A percentile compares a stretch with the other conserved stretches of the same genome.
These are phyloP conservation scores for Dilophus febrilis DNA, from an alignment of 2,888 invertebrate genomes.

Conservation along the genomic window DNA sequence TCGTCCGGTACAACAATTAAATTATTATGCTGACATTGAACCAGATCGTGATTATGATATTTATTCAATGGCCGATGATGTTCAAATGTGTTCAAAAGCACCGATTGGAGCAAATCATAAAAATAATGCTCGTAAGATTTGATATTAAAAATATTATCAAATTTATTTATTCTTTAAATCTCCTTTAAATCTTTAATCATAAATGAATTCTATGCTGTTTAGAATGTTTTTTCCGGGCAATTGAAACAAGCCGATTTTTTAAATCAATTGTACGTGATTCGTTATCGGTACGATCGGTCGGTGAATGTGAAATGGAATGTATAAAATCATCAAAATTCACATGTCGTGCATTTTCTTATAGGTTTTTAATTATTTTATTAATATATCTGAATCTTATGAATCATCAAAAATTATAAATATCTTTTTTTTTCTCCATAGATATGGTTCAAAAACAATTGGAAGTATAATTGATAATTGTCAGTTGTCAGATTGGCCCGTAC, in stretches of 20 bases:
- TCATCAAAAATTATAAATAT: not conserved
- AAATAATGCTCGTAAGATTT: slow-evolving; percentile 14
- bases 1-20: slow-evolving; percentile 47
- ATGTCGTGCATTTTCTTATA: slow-evolving; percentile 63
- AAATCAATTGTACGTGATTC: slow-evolving; percentile 46
- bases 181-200: not conserved
- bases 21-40: slow-evolving; percentile 54
- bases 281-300: slow-evolving; percentile 47
- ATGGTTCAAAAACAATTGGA: slow-evolving; percentile 45
- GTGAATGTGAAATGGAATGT: slow-evolving; percentile 67
- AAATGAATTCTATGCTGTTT: slow-evolving; percentile 3
- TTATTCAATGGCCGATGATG: slow-evolving; percentile 52
- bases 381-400: not conserved
- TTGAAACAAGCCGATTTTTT: slow-evolving; percentile 52
- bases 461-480: slow-evolving; percentile 58
- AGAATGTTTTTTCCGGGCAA: slow-evolving; percentile 74
- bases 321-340: slow-evolving; percentile 54
- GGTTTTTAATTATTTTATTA: slow-evolving; percentile 29
- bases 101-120: slow-evolving; percentile 24
- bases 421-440: slow-evolving; percentile 31
- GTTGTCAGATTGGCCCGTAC: slow-evolving; percentile 52
- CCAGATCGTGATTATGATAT: slow-evolving; percentile 63
- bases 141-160: too few species aligned
- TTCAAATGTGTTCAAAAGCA: slow-evolving; percentile 31
- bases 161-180: slow-evolving; percentile 3